phyloP scores from a whole-genome alignment of 1,140 invertebrate genomes.

The Cataglyphis hispanica region DNA sequence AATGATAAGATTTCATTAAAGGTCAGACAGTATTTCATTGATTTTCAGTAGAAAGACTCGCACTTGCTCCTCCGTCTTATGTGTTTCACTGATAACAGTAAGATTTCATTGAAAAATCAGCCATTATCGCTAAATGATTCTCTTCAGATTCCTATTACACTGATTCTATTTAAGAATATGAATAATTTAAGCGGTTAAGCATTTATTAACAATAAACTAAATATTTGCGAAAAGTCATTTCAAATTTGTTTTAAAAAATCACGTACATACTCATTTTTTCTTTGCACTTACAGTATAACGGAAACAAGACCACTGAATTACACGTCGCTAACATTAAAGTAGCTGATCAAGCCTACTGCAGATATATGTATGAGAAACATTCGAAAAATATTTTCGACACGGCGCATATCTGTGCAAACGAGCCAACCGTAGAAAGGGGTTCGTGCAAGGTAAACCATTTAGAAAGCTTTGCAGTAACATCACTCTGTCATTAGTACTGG shows the following conservation, averaged over 20 bases:
- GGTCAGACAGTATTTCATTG: too few relatives aligned
- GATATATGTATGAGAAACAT: not conserved
- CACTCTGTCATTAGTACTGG: not conserved
- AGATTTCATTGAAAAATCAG: too few relatives aligned
- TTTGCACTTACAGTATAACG: conserved; percentile 60
- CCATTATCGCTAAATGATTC: too few relatives aligned
- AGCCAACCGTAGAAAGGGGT: conserved; percentile 41
- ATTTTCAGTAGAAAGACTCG: too few relatives aligned
- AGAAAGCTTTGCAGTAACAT: not conserved
- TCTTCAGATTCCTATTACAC: too few relatives aligned
- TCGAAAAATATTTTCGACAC: conserved; percentile 31
- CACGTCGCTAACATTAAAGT: conserved; percentile 61
- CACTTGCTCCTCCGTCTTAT: too few relatives aligned
- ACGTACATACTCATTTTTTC: conserved; percentile 24
- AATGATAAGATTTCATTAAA: too few relatives aligned
- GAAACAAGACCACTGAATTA: conserved; percentile 20
- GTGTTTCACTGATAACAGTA: too few relatives aligned
- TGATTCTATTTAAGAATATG: too few relatives aligned
- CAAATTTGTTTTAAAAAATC: conserved; percentile 8
- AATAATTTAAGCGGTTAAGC: not conserved
- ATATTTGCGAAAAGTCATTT: not conserved
- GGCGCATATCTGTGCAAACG: conserved; percentile 71
- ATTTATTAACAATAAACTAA: not conserved
- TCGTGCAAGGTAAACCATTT: conserved; percentile 69
- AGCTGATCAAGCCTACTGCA: conserved; percentile 52